phyloP scores from a whole-genome alignment of 2,888 invertebrate genomes.

The Gasteruption jaculator region DNA sequence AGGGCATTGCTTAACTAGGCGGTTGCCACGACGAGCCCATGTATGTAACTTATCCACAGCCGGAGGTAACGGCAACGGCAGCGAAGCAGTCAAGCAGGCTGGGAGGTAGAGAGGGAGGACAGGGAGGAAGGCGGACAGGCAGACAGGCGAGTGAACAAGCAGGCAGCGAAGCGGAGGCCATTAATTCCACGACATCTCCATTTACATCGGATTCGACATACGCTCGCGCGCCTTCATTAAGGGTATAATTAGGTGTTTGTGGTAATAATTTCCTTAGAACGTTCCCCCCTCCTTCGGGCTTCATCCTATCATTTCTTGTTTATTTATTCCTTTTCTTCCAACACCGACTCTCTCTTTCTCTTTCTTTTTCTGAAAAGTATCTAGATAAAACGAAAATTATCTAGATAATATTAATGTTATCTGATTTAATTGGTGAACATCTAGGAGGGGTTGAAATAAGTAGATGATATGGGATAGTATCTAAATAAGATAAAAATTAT shows the following conservation, averaged over 20 bases:
- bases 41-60: too few species aligned
- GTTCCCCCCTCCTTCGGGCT: too few species aligned
- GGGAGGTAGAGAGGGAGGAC: slow-evolving; percentile 2
- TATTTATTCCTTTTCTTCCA: slow-evolving; percentile 1
- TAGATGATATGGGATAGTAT: too few species aligned
- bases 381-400: too few species aligned
- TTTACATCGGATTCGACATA: slow-evolving; percentile 29
- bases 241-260: slow-evolving; percentile 35
- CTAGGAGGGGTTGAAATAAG: too few species aligned
- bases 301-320: slow-evolving; percentile 19
- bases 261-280: slow-evolving; percentile 37
- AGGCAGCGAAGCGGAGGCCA: slow-evolving; percentile 22
- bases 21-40: too few species aligned
- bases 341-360: neutral
- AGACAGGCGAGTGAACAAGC: neutral
- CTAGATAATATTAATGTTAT: too few species aligned
- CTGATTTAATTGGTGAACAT: slow-evolving; percentile 20
- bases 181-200: slow-evolving; percentile 40
- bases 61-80: neutral
- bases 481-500: too few species aligned
- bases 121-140: neutral
- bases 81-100: neutral
- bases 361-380: slow-evolving; percentile 6
- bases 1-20: too few species aligned
- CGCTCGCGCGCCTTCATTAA: slow-evolving; percentile 34